Evolutionary conservation across 2,113 vertebrate species (phyloP).

Genomic region (Albula glossodonta): DNA sequence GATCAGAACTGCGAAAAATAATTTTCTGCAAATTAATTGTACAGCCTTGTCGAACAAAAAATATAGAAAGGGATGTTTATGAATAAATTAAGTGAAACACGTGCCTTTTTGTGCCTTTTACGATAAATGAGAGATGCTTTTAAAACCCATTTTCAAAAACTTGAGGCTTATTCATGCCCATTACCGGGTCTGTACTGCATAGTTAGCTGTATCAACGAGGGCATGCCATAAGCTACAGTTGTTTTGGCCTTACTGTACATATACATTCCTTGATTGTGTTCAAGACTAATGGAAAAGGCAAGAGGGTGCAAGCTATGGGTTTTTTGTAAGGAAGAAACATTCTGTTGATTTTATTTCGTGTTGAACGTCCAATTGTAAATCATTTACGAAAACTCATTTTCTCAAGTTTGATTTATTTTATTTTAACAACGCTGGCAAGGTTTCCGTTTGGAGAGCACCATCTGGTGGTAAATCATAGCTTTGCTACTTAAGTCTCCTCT

Average conservation of each 20-base stretch:
- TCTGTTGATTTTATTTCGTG: background rate
- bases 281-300: background rate
- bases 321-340: background rate
- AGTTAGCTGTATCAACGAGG: background rate
- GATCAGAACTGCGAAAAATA: no score
- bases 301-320: background rate
- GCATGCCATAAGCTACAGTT: background rate
- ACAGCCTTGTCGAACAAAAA: no score
- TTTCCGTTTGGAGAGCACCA: slow-evolving; percentile 53
- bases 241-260: background rate
- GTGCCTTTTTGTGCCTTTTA: no score
- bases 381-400: background rate
- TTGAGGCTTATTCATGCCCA: background rate
- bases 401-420: background rate
- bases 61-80: no score
- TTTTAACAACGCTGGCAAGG: slow-evolving; percentile 3
- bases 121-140: no score
- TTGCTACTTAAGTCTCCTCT: background rate
- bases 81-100: no score
- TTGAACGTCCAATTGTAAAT: background rate
- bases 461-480: slow-evolving; percentile 48
- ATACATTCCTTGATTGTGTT: background rate
- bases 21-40: no score
- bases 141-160: background rate
- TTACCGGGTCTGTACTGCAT: background rate